A percentile compares a stretch with the other conserved stretches of the same genome.
Conservation (phyloP, 2,113 vertebrate species). For the Leptodactylus fuscus region DNA sequence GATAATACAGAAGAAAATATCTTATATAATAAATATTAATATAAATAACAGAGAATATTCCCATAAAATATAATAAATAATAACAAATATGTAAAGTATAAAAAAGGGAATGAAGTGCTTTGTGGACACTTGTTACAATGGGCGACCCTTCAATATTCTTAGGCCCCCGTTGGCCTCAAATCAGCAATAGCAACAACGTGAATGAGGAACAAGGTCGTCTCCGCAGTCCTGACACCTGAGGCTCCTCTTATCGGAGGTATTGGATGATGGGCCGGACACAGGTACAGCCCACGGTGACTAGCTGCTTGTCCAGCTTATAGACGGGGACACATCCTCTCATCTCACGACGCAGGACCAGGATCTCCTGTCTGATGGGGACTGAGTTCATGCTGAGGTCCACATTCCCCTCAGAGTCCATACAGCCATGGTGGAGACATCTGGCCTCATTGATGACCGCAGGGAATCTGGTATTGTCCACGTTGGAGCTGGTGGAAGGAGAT, state of each 20-base stretch:
- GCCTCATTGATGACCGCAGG: conserved; percentile 29
- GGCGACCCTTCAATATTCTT: too few species aligned
- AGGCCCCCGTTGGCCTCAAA: too few species aligned
- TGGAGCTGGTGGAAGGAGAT: background rate
- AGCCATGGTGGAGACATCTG: background rate
- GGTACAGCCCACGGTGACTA: conserved; percentile 41
- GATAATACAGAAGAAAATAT: too few species aligned
- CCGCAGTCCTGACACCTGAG: background rate
- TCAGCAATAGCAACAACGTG: too few species aligned
- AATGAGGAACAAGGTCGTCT: background rate
- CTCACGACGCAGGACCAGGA: background rate
- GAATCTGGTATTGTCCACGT: conserved; percentile 18
- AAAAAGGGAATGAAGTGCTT: too few species aligned
- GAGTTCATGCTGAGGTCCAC: conserved; percentile 67
- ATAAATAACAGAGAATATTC: too few species aligned
- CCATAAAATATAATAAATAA: too few species aligned
- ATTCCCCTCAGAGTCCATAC: conserved; percentile 62
- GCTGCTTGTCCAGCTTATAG: conserved; percentile 17
- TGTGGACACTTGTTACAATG: too few species aligned
- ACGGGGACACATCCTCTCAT: too few species aligned
- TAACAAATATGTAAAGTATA: too few species aligned
- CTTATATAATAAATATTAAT: too few species aligned
- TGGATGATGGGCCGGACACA: background rate
- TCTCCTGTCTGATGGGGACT: conserved; percentile 39
- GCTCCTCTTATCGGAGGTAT: background rate